Evolutionary conservation across 2,888 invertebrate genomes (phyloP), one percentile per base, ranked within the genome.

Genomic region (Thalpophila matura): DNA sequence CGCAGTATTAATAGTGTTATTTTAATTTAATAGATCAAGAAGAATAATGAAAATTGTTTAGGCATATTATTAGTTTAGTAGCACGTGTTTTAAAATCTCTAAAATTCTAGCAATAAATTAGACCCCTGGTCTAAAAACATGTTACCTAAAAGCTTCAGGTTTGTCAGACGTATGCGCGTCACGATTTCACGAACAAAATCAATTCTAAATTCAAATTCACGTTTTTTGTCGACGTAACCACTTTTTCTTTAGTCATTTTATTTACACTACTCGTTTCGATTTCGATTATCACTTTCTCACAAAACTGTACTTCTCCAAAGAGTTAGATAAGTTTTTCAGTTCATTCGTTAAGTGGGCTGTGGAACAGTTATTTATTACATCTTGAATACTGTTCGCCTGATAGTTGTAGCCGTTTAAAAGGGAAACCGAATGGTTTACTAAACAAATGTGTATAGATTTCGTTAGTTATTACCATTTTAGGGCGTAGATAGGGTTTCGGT

Each of bases 241-340:
- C 10, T 35, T 29, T 12, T 26, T 27, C 2, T 16, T 22, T 26
- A 2, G 29, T 16, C 27, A 53, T 14, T 14, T 14, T 33, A 6
- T 33, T 5, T 18, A 1, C 12, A 20, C 9, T n/a, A 18, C 9
- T 9, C 12, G 0, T 18, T 45, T 7, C 7, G 27, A 42, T 42
- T n/a, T n/a, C 31, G 4, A 31, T 31, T 47, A 66, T 71, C 68
- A 72, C 79, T 74, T 81, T 65, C 33, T 27, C 20, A 20, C 43
- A 24, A 43, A 38, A 71, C 60, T 40, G 73, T 77, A 62, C 74
- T 84, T 83, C 79, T 82, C 43, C 35, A 58, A 80, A 82, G 82
- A 88, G 85, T 85, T 82, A 90, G 90, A 91, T 91, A 92, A 93
- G 92, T 94, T 93, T 93, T 94, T 93, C 90, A 93, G 91, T 92